These are phyloP conservation scores for Platysteira castanea DNA, from an alignment of 2,113 vertebrate genomes.

Conservation along the genomic window DNA sequence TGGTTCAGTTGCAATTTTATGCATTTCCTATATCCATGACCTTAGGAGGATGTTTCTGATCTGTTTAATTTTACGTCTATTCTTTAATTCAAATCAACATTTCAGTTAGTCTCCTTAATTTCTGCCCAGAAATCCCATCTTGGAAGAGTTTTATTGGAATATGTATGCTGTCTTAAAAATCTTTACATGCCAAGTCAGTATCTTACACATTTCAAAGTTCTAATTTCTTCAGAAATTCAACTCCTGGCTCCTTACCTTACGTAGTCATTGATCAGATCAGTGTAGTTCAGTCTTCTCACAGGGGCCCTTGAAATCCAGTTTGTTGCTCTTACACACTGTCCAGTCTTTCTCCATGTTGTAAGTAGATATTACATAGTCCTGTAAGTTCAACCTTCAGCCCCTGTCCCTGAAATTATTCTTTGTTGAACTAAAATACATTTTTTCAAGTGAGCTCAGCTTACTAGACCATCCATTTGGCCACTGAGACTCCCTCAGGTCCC, in stretches of 20 bases:
- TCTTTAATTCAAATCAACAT: not conserved
- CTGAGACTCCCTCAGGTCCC: not conserved
- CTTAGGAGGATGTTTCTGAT: not conserved
- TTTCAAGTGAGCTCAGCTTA: not conserved
- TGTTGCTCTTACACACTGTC: not conserved
- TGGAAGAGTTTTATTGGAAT: not conserved
- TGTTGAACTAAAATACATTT: not conserved
- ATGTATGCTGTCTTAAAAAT: not conserved
- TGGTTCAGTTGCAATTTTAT: not conserved
- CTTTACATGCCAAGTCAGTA: not conserved
- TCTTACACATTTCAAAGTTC: not conserved
- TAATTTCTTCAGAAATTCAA: not conserved
- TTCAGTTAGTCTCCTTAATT: not conserved
- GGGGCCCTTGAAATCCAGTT: not conserved
- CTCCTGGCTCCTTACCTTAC: not conserved
- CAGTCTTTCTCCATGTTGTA: not conserved
- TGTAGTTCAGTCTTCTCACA: not conserved
- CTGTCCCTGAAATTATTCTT: not conserved
- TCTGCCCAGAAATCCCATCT: not conserved
- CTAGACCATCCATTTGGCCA: not conserved
- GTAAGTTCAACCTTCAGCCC: not conserved
- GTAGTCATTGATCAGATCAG: not conserved
- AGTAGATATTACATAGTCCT: not conserved
- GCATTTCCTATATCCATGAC: not conserved
- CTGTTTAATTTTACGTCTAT: not conserved